Percentiles rank a stretch among this genome's conserved stretches.
Evolutionary conservation across 1,140 invertebrate genomes (phyloP).

Genomic region (Saccostrea echinata): DNA sequence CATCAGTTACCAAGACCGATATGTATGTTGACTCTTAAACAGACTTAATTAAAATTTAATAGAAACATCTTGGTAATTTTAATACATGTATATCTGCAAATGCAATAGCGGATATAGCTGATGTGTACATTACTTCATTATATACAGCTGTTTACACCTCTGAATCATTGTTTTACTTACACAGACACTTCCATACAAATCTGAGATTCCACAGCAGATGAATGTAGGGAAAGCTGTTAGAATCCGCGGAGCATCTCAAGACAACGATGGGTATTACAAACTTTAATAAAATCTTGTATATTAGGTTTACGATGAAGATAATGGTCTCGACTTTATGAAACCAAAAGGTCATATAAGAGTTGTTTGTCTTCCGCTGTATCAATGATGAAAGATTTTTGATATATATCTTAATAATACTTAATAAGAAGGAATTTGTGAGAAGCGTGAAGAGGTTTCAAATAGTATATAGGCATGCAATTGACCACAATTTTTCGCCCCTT

Average conservation of each 20-base stretch:
- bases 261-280: conserved; percentile 62
- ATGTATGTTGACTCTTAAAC: conserved; percentile 57
- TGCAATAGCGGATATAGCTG: too few species aligned
- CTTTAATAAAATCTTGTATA: too few species aligned
- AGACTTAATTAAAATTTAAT: neutral
- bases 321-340: too few species aligned
- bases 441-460: too few species aligned
- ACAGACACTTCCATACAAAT: conserved; percentile 57
- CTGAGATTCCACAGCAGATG: conserved; percentile 64
- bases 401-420: too few species aligned
- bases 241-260: conserved; percentile 65
- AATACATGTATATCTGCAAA: neutral
- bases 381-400: too few species aligned
- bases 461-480: too few species aligned
- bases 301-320: too few species aligned
- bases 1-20: conserved; percentile 65
- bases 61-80: neutral
- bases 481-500: neutral
- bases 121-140: too few species aligned
- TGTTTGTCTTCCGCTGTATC: too few species aligned
- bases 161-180: neutral
- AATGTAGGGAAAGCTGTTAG: conserved; percentile 65
- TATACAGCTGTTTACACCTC: neutral
- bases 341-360: too few species aligned
- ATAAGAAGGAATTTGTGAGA: too few species aligned